These are phyloP conservation scores for Sebastes diploproa DNA, from an alignment of 2,797 vertebrate species.

Conservation along the genomic window DNA sequence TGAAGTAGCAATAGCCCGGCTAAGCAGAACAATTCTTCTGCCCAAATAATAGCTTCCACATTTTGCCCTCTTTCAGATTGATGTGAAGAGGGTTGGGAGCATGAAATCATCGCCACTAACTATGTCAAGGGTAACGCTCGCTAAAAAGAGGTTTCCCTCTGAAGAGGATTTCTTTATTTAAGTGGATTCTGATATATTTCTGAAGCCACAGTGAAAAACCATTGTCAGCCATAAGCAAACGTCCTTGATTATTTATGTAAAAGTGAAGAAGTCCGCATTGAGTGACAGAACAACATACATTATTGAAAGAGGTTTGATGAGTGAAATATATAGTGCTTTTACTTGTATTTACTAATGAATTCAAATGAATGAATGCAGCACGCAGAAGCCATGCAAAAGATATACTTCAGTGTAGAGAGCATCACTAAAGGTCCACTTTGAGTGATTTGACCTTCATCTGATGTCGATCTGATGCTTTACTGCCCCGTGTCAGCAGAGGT, in stretches of 20 bases:
- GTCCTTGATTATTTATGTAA: neutral
- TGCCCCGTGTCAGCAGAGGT: constrained; percentile 44
- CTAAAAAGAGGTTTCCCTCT: constrained; percentile 9
- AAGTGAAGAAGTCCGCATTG: neutral
- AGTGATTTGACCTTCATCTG: constrained; percentile 58
- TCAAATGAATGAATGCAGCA: neutral
- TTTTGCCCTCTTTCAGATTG: constrained; percentile 31
- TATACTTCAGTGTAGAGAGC: neutral
- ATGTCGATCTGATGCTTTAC: constrained; percentile 35
- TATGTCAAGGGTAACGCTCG: constrained; percentile 26
- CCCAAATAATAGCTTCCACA: constrained; percentile 43
- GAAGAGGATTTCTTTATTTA: constrained; percentile 14
- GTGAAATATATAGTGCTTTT: neutral
- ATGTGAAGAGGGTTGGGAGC: constrained; percentile 30
- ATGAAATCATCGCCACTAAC: constrained; percentile 43
- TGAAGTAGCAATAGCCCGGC: constrained; percentile 43
- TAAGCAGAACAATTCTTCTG: constrained; percentile 35
- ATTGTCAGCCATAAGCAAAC: neutral
- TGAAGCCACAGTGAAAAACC: neutral
- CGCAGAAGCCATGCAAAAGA: neutral
- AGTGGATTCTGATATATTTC: neutral
- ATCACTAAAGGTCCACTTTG: constrained; percentile 7
- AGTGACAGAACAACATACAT: neutral
- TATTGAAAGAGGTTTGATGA: neutral
- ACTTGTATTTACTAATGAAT: neutral